Evolutionary conservation across 2,888 invertebrate genomes (phyloP).

Genomic region (Dascillus cervinus): DNA sequence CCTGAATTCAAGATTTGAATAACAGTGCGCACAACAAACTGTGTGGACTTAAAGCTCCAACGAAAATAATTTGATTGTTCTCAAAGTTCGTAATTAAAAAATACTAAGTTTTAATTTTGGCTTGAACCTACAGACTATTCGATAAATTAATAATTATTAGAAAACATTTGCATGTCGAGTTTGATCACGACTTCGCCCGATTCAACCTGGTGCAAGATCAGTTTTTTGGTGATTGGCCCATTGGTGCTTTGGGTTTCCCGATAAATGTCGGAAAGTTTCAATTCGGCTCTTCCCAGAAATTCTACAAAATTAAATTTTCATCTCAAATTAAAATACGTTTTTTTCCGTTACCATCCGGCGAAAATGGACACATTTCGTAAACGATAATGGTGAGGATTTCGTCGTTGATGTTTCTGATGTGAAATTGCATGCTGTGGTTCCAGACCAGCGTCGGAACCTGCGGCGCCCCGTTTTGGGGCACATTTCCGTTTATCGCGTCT

Average conservation of each 20-base stretch:
- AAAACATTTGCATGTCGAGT: slow-evolving; percentile 60
- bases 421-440: slow-evolving; percentile 72
- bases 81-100: too few relatives aligned
- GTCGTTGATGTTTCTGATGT: slow-evolving; percentile 57
- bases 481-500: slow-evolving; percentile 44
- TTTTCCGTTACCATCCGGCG: slow-evolving; percentile 57
- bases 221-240: slow-evolving; percentile 58
- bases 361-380: slow-evolving; percentile 62
- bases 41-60: too few relatives aligned
- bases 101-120: too few relatives aligned
- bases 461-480: slow-evolving; percentile 31
- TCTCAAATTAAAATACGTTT: not conserved
- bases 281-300: slow-evolving; percentile 63
- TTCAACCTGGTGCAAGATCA: slow-evolving; percentile 60
- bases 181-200: slow-evolving; percentile 62
- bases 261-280: slow-evolving; percentile 56
- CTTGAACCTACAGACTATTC: too few relatives aligned
- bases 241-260: slow-evolving; percentile 48
- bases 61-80: too few relatives aligned
- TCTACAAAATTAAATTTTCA: slow-evolving; percentile 42
- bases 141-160: slow-evolving; percentile 22
- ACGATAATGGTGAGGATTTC: slow-evolving; percentile 64
- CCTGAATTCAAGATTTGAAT: too few relatives aligned
- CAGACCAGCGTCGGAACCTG: slow-evolving; percentile 49
- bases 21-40: too few relatives aligned